Evolutionary conservation across 2,888 invertebrate genomes (phyloP).

Genomic region (Noctua janthe): DNA sequence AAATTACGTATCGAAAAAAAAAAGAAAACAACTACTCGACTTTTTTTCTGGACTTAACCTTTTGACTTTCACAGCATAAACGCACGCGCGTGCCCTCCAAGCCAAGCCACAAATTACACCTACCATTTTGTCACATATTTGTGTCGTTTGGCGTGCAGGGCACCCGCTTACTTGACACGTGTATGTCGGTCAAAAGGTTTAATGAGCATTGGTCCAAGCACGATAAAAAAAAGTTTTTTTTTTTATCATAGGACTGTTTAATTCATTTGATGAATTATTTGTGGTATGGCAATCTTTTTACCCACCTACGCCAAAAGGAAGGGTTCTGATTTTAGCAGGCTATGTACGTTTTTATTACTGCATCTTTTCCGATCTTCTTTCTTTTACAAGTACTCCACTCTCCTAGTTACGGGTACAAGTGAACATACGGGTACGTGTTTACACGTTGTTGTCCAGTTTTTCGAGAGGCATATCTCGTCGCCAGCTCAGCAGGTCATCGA

Average conservation of each 20-base stretch:
- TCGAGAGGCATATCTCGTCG: slow-evolving; percentile 73
- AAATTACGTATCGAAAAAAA: neutral
- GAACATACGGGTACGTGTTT: slow-evolving; percentile 46
- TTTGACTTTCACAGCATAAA: too few species aligned
- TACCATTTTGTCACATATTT: too few species aligned
- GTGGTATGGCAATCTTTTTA: neutral
- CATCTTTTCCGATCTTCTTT: slow-evolving; percentile 18
- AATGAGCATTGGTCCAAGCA: too few species aligned
- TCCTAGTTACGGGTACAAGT: slow-evolving; percentile 37
- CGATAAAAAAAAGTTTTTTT: too few species aligned
- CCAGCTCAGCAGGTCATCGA: slow-evolving; percentile 94
- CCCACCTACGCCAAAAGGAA: neutral
- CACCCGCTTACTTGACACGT: too few species aligned
- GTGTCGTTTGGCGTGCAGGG: too few species aligned
- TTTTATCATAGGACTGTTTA: neutral
- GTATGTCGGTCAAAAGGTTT: too few species aligned
- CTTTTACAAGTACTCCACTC: neutral
- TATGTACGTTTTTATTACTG: slow-evolving; percentile 3
- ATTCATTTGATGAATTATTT: neutral
- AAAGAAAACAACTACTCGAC: too few species aligned
- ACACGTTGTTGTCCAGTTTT: slow-evolving; percentile 66
- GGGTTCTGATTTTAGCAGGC: neutral
- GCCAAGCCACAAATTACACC: too few species aligned
- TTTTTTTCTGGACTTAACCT: too few species aligned
- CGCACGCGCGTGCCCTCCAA: too few species aligned